Base-by-base conservation (phyloP, 92 coral and sea anemone species). In the Heliopora coerulea region DNA sequence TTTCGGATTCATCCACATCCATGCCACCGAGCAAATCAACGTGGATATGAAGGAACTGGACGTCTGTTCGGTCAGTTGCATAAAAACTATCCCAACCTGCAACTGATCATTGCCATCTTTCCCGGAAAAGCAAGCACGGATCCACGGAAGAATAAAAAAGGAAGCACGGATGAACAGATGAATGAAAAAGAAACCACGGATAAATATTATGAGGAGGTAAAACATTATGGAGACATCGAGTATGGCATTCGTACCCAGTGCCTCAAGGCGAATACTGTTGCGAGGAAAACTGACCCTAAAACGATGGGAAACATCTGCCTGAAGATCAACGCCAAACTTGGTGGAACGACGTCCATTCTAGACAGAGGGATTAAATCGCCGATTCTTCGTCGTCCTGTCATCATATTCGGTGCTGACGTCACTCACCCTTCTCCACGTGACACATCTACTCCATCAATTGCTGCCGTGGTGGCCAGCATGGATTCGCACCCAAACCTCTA, bases 401-500 rank as follows among this genome's bases (percentile, higher is more conserved):
- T 92, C 4, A 79, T 92, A 24, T 87, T 92, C 67, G 97, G 97
- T 0, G 97, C 96, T n/a, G 96, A 92, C 58, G 97, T 92, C 20
- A 92, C 97, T 12, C 97, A 92, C 73, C 97, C 96, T 14, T 67
- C 91, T 0, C 87, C 92, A 13, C 82, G 89, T 3, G 96, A 92
- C 68, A 83, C 31, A 33, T 79, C 72, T 18, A 87, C 86, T 14
- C 97, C 96, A 17, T 92, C 97, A 12, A 83, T 89, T 27, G 97
- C 97, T 25, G 97, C 97, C 12, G 91, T 92, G 10, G 96, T 92
- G 18, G 97, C 96, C 3, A 92, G 97, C 72, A 82, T 85, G 83
- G 97, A 92, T 25, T 48, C 72, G 0, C 59, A 92, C 60, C 92
- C 91, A 19, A 80, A 81, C 19, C 80, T 78, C 12, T 92, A 89